Percentiles rank a stretch among this genome's conserved stretches.
These are phyloP conservation scores for Osmoderma eremita DNA, from an alignment of 2,888 invertebrate genomes.

Conservation along the genomic window DNA sequence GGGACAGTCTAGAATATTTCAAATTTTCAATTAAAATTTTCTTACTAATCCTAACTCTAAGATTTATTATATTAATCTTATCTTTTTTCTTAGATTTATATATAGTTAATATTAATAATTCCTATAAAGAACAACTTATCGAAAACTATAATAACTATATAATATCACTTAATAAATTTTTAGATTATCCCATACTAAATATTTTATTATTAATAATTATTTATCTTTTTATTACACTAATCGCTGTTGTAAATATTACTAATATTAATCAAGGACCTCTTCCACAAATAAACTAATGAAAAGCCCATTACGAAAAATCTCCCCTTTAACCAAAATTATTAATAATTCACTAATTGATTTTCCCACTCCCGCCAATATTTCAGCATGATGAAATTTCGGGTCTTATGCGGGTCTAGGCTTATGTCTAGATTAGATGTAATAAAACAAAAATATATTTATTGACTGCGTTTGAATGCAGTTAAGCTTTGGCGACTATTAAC, in stretches of 20 bases:
- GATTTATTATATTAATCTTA: not conserved
- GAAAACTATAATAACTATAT: constrained; percentile 30
- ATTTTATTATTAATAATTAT: constrained; percentile 68
- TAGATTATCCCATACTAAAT: constrained; percentile 66
- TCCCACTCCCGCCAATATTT: constrained; percentile 72
- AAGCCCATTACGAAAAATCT: constrained; percentile 63
- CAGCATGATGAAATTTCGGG: constrained; percentile 76
- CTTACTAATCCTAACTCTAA: constrained; percentile 51
- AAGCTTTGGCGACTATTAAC: no score
- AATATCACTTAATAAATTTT: constrained; percentile 65
- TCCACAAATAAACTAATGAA: constrained; percentile 66
- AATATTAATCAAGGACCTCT: constrained; percentile 68
- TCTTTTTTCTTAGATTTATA: not conserved
- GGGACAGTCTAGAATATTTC: no score
- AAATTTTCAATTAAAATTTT: constrained; percentile 55
- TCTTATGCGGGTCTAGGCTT: constrained; percentile 72
- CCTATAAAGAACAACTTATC: constrained; percentile 40
- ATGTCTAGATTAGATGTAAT: no score
- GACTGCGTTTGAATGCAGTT: no score
- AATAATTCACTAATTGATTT: constrained; percentile 70
- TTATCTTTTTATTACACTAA: constrained; percentile 70
- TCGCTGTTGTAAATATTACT: constrained; percentile 70
- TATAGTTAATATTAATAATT: constrained; percentile 39
- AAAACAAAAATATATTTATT: no score
- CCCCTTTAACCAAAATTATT: constrained; percentile 68